phyloP scores from a whole-genome alignment of 2,797 vertebrate genomes.

The Cynodonichthys magdalenae region DNA sequence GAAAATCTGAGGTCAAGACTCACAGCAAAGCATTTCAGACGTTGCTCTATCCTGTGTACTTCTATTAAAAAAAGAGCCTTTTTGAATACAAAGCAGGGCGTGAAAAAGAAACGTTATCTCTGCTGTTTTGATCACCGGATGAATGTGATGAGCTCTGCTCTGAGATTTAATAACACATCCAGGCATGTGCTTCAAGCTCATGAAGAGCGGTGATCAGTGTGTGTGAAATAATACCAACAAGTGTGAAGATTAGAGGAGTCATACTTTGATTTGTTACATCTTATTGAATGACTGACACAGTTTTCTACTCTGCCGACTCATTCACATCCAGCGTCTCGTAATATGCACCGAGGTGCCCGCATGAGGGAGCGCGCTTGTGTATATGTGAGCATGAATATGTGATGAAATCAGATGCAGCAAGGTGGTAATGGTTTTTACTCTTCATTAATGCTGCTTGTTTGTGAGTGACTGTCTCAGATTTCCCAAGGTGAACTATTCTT shows the following conservation, averaged over 20 bases:
- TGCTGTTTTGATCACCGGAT: conserved; percentile 57
- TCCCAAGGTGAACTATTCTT: conserved; percentile 79
- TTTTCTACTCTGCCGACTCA: conserved; percentile 68
- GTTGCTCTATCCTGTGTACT: conserved; percentile 47
- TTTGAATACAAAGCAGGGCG: conserved; percentile 55
- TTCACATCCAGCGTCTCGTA: conserved; percentile 66
- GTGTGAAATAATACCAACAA: conserved; percentile 75
- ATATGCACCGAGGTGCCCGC: conserved; percentile 49
- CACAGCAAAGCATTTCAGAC: conserved; percentile 38
- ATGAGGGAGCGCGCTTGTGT: conserved; percentile 27
- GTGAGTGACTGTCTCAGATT: conserved; percentile 79
- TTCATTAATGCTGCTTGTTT: conserved; percentile 83
- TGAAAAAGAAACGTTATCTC: conserved; percentile 60
- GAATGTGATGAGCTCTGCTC: conserved; percentile 60
- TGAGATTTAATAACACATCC: conserved; percentile 68
- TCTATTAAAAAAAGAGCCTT: conserved; percentile 5
- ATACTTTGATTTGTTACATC: conserved; percentile 72
- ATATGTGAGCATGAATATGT: conserved; percentile 43
- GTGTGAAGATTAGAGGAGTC: conserved; percentile 73
- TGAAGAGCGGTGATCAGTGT: conserved; percentile 64
- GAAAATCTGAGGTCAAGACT: conserved; percentile 54
- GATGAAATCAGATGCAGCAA: conserved; percentile 74
- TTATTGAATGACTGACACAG: conserved; percentile 74
- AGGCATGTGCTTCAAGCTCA: conserved; percentile 64
- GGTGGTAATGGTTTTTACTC: conserved; percentile 78